Evolutionary conservation across 1,140 invertebrate genomes (phyloP).

Genomic region (Galendromus occidentalis): DNA sequence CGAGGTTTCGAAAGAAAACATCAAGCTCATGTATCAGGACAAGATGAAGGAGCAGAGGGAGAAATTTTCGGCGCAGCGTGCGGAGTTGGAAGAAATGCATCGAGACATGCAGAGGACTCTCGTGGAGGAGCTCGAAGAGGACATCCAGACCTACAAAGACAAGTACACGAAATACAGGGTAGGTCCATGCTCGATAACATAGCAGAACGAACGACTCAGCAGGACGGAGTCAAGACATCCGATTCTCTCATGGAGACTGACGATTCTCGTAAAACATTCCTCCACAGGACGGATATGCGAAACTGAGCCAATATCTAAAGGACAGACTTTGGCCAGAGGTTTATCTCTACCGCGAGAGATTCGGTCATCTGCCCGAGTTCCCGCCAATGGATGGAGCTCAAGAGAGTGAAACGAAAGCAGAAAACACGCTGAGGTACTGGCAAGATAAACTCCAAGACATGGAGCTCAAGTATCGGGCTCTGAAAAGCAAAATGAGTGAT

Average conservation of each 20-base stretch:
- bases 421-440: neutral
- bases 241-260: no score
- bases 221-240: no score
- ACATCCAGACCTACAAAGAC: neutral
- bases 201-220: no score
- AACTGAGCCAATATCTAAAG: neutral
- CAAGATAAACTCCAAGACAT: neutral
- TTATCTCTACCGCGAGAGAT: neutral
- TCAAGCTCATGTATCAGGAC: neutral
- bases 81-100: neutral
- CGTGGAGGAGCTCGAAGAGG: neutral
- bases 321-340: neutral
- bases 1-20: neutral
- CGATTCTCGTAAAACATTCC: no score
- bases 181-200: no score
- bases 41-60: neutral
- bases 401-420: neutral
- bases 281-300: neutral
- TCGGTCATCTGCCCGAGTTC: neutral
- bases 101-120: neutral
- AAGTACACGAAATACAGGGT: conserved; percentile 7
- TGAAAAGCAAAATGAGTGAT: neutral
- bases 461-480: neutral
- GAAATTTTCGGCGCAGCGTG: neutral
- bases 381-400: neutral